Percentiles rank a stretch among this genome's conserved stretches.
Evolutionary conservation across 2,888 invertebrate genomes (phyloP).

Genomic region (Rotaria magnacalcarata): DNA sequence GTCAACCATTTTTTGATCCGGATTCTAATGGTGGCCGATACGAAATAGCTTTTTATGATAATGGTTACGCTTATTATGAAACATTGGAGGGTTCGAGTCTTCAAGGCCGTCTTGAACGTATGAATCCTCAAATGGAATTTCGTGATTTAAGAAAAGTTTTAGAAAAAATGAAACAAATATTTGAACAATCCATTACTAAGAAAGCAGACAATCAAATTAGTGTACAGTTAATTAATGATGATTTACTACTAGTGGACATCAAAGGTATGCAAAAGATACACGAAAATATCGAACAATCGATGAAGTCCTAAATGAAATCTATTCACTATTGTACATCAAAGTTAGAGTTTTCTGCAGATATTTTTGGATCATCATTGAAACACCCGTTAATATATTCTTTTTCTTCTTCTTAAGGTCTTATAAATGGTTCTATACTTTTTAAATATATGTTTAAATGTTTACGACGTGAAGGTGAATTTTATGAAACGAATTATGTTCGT

Average conservation of each 20-base stretch:
- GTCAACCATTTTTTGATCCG: not conserved
- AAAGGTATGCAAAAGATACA: not conserved
- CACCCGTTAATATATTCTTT: no score
- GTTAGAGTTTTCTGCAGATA: no score
- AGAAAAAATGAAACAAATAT: not conserved
- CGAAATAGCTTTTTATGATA: constrained; percentile 34
- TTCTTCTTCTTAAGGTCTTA: not conserved
- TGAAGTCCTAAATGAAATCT: not conserved
- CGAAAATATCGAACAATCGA: no score
- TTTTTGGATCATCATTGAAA: no score
- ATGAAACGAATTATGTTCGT: constrained; percentile 30
- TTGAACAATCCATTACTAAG: not conserved
- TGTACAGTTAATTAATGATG: not conserved
- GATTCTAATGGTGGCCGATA: not conserved
- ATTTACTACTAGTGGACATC: not conserved
- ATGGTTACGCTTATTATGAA: constrained; percentile 20
- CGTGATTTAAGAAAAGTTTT: not conserved
- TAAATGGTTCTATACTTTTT: not conserved
- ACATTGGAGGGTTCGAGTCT: not conserved
- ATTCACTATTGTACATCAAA: not conserved
- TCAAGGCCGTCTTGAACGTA: not conserved
- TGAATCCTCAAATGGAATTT: constrained; percentile 17
- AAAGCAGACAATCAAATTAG: not conserved
- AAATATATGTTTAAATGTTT: not conserved
- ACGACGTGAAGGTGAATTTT: constrained; percentile 30